These are phyloP conservation scores for Actenoides hombroni DNA, from an alignment of 2,113 vertebrate genomes.

Conservation along the genomic window DNA sequence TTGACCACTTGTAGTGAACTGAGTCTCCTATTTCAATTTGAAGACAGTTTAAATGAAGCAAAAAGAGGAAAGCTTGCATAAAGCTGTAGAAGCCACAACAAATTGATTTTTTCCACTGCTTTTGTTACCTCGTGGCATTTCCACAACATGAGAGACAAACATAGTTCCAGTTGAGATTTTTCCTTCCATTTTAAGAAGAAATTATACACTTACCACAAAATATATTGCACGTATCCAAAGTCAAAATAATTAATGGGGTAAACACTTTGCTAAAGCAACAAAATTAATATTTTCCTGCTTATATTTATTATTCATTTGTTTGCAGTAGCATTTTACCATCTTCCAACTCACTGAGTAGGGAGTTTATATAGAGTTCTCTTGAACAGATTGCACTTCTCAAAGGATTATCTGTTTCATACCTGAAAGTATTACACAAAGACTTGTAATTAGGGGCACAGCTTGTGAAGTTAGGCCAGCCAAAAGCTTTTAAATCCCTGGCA, in stretches of 20 bases:
- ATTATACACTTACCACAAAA: neutral
- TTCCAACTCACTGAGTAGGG: neutral
- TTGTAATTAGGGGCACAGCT: neutral
- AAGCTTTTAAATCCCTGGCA: neutral
- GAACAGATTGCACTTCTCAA: neutral
- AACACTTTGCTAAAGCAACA: neutral
- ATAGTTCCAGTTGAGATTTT: neutral
- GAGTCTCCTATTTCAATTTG: conserved; percentile 19
- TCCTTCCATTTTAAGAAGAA: neutral
- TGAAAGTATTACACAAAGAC: conserved; percentile 6
- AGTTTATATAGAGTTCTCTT: neutral
- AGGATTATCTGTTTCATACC: neutral
- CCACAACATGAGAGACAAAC: neutral
- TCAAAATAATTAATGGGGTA: neutral
- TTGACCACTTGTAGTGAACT: conserved; percentile 54
- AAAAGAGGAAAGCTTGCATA: conserved; percentile 30
- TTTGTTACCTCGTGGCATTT: conserved; percentile 37
- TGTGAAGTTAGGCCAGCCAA: neutral
- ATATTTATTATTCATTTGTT: neutral
- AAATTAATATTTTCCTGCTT: neutral
- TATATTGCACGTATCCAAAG: neutral
- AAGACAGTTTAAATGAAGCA: conserved; percentile 50
- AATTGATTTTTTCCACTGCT: conserved; percentile 60
- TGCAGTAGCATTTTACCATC: neutral
- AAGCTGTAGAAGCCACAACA: conserved; percentile 32